phyloP scores from a whole-genome alignment of 2,797 vertebrate genomes.

The Cottoperca gobio region DNA sequence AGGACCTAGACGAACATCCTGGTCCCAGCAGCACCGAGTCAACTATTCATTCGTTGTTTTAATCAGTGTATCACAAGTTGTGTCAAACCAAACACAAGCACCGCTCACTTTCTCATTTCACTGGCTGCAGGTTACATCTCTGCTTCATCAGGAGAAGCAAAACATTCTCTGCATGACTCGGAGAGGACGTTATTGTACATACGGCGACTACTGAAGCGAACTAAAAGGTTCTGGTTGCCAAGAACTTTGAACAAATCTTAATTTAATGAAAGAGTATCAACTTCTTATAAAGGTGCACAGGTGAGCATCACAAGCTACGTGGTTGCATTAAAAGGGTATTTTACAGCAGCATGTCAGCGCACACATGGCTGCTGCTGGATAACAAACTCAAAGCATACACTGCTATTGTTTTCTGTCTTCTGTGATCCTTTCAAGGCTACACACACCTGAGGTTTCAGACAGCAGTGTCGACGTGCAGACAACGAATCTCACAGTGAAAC shows the following conservation, averaged over 20 bases:
- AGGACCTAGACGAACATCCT: not conserved
- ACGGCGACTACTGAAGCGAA: too few relatives aligned
- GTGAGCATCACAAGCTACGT: not conserved
- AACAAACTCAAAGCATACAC: constrained; percentile 32
- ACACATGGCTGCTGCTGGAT: not conserved
- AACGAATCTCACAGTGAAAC: not conserved
- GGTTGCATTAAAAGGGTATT: not conserved
- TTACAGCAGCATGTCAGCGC: too few relatives aligned
- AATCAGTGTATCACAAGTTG: too few relatives aligned
- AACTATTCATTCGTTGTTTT: too few relatives aligned
- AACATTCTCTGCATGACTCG: not conserved
- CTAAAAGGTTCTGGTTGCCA: too few relatives aligned
- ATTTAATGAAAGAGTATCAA: too few relatives aligned
- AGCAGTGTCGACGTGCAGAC: not conserved
- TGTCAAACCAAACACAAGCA: too few relatives aligned
- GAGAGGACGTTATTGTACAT: not conserved
- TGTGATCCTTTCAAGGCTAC: constrained; percentile 32
- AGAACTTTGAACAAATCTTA: too few relatives aligned
- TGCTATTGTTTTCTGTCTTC: not conserved
- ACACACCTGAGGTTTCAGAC: constrained; percentile 12
- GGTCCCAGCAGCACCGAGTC: not conserved
- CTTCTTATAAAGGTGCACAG: too few relatives aligned
- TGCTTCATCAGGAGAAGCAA: not conserved
- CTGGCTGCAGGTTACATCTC: not conserved
- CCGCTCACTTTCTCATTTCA: too few relatives aligned